These are phyloP conservation scores for Neodontobutis hainanensis DNA, from an alignment of 2,113 vertebrate genomes.

Conservation along the genomic window DNA sequence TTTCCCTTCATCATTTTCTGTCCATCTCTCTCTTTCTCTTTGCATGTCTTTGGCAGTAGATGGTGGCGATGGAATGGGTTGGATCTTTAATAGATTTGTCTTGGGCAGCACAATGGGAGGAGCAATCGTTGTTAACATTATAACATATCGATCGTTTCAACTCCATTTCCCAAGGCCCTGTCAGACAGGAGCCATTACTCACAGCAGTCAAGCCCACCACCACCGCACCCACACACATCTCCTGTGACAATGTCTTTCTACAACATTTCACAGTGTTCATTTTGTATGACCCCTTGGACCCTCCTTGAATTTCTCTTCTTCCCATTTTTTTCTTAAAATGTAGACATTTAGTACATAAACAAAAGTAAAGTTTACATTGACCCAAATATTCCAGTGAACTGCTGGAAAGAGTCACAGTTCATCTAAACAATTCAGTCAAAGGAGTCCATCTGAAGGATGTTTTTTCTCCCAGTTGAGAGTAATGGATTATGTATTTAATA, in stretches of 20 bases:
- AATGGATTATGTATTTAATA: too few species aligned
- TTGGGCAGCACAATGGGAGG: conserved; percentile 71
- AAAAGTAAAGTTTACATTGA: conserved; percentile 4
- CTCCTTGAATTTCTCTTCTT: conserved; percentile 7
- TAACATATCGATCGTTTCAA: conserved; percentile 76
- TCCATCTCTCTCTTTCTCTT: conserved; percentile 25
- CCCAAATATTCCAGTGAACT: not conserved
- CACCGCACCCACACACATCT: conserved; percentile 13
- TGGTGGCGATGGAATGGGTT: conserved; percentile 59
- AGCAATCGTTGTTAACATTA: conserved; percentile 80
- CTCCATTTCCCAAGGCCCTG: conserved; percentile 71
- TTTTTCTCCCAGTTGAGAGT: not conserved
- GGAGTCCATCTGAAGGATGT: not conserved
- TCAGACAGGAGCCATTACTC: conserved; percentile 75
- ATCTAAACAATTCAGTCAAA: not conserved
- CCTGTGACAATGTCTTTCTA: conserved; percentile 51
- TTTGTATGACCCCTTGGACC: conserved; percentile 45
- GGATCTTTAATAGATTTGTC: conserved; percentile 78
- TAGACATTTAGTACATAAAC: conserved; percentile 17
- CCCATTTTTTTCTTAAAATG: conserved; percentile 26
- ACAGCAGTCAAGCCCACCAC: conserved; percentile 61
- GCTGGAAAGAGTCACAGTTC: conserved; percentile 1
- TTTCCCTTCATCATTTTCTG: conserved; percentile 5
- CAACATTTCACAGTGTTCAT: conserved; percentile 36
- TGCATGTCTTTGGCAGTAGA: conserved; percentile 48